Evolutionary conservation across 2,888 invertebrate species (phyloP).

Genomic region (Melanostoma mellinum): DNA sequence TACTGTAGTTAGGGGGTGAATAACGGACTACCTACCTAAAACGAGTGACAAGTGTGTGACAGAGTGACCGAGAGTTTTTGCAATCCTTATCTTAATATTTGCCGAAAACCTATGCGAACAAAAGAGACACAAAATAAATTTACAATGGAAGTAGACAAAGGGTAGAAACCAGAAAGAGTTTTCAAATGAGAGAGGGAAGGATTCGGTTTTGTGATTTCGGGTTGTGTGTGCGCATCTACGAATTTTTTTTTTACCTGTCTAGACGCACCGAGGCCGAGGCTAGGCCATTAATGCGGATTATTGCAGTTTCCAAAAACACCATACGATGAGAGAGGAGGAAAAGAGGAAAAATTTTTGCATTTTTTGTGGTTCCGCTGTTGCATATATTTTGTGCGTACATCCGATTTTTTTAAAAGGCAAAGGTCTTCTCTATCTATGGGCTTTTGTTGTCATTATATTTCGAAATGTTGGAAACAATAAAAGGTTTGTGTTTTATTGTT

Average conservation of each 20-base stretch:
- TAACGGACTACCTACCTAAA: constrained; percentile 38
- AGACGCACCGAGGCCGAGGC: constrained; percentile 29
- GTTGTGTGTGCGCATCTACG: constrained; percentile 17
- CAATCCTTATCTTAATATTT: constrained; percentile 36
- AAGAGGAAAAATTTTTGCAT: constrained; percentile 39
- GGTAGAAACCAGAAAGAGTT: constrained; percentile 52
- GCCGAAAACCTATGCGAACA: constrained; percentile 32
- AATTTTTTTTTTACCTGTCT: constrained; percentile 66
- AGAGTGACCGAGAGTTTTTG: constrained; percentile 59
- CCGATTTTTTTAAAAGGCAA: constrained; percentile 37
- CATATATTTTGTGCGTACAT: background rate
- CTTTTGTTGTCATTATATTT: constrained; percentile 33
- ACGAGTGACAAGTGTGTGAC: constrained; percentile 68
- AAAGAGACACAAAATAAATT: constrained; percentile 36
- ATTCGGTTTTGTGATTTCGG: constrained; percentile 7
- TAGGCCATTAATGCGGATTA: constrained; percentile 64
- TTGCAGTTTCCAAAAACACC: constrained; percentile 49
- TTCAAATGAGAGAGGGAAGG: constrained; percentile 11
- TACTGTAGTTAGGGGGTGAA: constrained; percentile 33
- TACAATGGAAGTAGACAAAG: constrained; percentile 28
- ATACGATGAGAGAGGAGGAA: background rate
- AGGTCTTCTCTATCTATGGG: constrained; percentile 15
- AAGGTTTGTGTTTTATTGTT: constrained; percentile 18
- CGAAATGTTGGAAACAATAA: constrained; percentile 43
- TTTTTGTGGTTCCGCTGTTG: constrained; percentile 64